Conservation (phyloP, 2,797 vertebrate species). For the Aselliscus stoliczkanus region DNA sequence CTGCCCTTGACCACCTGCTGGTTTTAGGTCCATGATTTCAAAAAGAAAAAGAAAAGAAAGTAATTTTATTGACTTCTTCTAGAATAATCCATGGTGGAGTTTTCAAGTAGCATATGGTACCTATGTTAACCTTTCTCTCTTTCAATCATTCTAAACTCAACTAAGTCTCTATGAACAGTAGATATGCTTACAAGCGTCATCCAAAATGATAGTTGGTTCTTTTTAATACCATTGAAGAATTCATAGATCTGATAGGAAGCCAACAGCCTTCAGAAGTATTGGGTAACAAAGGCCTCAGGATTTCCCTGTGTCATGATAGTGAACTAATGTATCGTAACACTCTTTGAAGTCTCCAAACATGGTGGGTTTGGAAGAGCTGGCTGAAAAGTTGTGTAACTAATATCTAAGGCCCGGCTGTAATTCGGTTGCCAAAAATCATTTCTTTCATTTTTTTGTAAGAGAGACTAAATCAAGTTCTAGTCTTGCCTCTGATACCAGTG, state of each 20-base stretch:
- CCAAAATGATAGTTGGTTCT: not conserved
- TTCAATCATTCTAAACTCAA: not conserved
- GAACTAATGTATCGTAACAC: not conserved
- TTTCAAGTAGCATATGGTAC: not conserved
- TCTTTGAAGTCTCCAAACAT: conserved; percentile 5
- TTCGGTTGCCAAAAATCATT: not conserved
- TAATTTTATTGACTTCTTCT: not conserved
- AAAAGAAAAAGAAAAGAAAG: not conserved
- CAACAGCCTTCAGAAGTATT: not conserved
- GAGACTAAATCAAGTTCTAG: not conserved
- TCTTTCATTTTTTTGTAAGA: not conserved
- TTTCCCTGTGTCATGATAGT: not conserved
- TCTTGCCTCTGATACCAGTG: not conserved
- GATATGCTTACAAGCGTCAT: not conserved
- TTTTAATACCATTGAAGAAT: not conserved
- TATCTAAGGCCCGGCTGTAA: not conserved
- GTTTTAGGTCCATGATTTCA: not conserved
- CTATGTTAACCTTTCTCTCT: not conserved
- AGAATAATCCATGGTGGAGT: not conserved
- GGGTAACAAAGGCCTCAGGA: not conserved
- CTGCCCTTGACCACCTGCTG: not conserved
- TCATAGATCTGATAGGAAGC: not conserved
- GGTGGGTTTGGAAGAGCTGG: not conserved
- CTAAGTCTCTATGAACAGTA: not conserved
- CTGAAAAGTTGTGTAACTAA: not conserved